Evolutionary conservation across 1,140 invertebrate species (phyloP), one percentile per base, ranked within the genome.

Genomic region (Bombus superbus): DNA sequence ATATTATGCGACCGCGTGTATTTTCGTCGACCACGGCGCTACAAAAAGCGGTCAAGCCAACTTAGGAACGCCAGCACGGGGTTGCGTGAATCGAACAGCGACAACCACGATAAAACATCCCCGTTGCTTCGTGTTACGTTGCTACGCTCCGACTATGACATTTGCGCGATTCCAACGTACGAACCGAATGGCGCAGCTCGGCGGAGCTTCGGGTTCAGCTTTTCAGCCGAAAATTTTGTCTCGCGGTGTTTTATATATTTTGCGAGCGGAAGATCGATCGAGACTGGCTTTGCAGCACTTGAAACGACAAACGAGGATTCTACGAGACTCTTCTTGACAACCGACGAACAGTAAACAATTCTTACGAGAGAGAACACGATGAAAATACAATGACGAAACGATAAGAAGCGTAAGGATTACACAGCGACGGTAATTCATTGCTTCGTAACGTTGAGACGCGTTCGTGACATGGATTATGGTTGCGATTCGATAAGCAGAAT

Each of bases 1-100:
- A 81, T 81, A 85, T 85, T 81, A 81, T 69, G 79, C 79, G 59
- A 57, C 59, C 44, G 35, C 10, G 47, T 57, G n/a, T 57, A 81
- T 81, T 85, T 75, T 81, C 38, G 79, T 64, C 62, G n/a, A 22
- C 18, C 13, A n/a, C 25, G 44, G 0, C 13, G n/a, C 25, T 81
- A 72, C 57, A 81, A 81, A 81, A 81, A 81, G 66, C 62, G 32
- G 28, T 47, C 40, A 38, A 22, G 32, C 13, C 40, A 13, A 3
- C 40, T 22, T 32, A 11, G 18, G 8, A 40, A 40, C 69, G 11
- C 69, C 11, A 53, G 13, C 42, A 35, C n/a, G 75, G 9, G 9
- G 28, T 78, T 78, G 59, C 75, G 75, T 42, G 75, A 78, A 77
- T 3, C 35, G n/a, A 22, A 40, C 8, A 35, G 3, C 13, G 25